Percentiles rank a stretch among this genome's conserved stretches.
Evolutionary conservation across 2,888 invertebrate genomes (phyloP).

Genomic region (Resseliella maxima): DNA sequence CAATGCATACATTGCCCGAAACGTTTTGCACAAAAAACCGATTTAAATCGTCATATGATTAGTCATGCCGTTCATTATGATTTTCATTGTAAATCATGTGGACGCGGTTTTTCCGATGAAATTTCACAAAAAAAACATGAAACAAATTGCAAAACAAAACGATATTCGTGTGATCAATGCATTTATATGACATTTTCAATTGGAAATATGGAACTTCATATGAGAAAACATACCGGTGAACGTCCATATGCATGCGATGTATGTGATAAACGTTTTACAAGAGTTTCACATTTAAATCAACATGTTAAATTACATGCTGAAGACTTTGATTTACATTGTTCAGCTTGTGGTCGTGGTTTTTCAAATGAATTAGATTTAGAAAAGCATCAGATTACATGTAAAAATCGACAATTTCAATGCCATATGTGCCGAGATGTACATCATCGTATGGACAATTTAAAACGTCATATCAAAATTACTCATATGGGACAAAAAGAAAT

Average conservation of each 20-base stretch:
- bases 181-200: conserved; percentile 8
- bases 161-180: background rate
- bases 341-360: background rate
- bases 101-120: background rate
- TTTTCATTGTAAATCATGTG: conserved; percentile 7
- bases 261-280: background rate
- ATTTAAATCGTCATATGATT: background rate
- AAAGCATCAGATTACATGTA: background rate
- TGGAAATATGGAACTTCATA: background rate
- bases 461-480: background rate
- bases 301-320: conserved; percentile 10
- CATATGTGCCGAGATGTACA: background rate
- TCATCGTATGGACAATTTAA: conserved; percentile 13
- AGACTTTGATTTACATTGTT: background rate
- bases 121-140: background rate
- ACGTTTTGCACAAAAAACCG: background rate
- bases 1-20: background rate
- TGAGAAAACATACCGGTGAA: background rate
- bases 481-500: background rate
- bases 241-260: background rate
- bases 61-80: background rate
- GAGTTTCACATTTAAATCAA: background rate
- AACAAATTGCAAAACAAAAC: background rate
- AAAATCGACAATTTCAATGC: conserved; percentile 11
- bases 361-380: background rate